Evolutionary conservation across 2,888 invertebrate genomes (phyloP), one percentile per base, ranked within the genome.

Genomic region (Apocheima hispidaria): DNA sequence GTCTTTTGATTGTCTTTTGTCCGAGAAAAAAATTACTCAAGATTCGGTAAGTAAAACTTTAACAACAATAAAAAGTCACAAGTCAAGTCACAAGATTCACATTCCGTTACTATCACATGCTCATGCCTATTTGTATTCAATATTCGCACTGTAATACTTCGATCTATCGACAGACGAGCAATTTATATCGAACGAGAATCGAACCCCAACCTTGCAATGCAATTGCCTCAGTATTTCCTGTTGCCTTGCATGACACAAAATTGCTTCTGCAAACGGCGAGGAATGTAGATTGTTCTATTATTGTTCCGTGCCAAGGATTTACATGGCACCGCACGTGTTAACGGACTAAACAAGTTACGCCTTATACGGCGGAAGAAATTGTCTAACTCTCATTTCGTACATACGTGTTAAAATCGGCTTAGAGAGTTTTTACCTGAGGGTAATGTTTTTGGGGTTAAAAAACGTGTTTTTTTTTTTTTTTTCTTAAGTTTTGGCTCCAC

Each of bases 211-310:
- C 82, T 78, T 79, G 80, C 83, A 78, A 75, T 79, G 79, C 83
- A 81, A 85, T 83, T 82, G 83, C 80, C 72, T 66, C 73, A 71
- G 81, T 82, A 85, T 86, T 89, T 88, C 87, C 88, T 84, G 79
- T 83, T 84, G 74, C 81, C 82, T 86, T 81, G 78, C 85, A 82
- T 83, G 83, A 86, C 81, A 84, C 86, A 79, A 87, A 88, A 90
- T 90, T 88, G 85, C 87, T 86, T 86, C 84, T 85, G 82, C 83
- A 84, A 86, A 84, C 82, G 83, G 83, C 75, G 75, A 72, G 81
- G 87, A 89, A 90, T 89, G 85, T 77, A 86, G 82, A 89, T 87
- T 86, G 86, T 87, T 83, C 84, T 79, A 84, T 88, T 85, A 86
- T 84, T 86, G 88, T 84, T 83, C 78, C 73, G 75, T 75, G 74